Base-by-base conservation (phyloP, 2,113 vertebrate genomes). In the Tupaia chinensis region DNA sequence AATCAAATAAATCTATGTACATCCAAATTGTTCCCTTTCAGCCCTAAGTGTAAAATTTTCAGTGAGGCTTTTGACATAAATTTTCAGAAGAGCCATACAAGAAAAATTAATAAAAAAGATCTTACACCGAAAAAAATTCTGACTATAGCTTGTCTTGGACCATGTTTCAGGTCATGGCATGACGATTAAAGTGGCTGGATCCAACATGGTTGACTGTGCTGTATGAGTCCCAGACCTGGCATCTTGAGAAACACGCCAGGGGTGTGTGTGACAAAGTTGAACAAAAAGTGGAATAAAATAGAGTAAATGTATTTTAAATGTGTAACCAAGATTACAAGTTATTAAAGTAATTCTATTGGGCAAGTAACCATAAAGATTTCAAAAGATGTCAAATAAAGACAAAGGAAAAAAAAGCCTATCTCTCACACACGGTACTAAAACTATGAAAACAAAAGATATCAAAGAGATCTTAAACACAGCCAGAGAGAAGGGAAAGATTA, bases 41-140 rank as follows among this genome's bases (percentile, higher is more conserved):
- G 32, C 17, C 58, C 22, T n/a, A 91, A 44, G 12, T 70, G 14
- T 84, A 80, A 89, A 3, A 83, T 96, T n/a, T 93, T 76, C 27
- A 65, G 17, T 56, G 76, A 70, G 4, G 25, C 44, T 32, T 77
- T 84, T 72, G 81, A 56, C 17, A 89, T 74, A 77, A 14, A 68
- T 94, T 94, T 96, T 87, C 44, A 93, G 53, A 87, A 87, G 77
- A 44, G 73, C 54, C 74, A 91, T 94, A 72, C 34, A 70, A 11
- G 10, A 76, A 32, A 53, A 94, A 85, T 44, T 22, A 95, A 84
- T 22, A 56, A 23, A 63, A 81, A 1, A 0, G 3, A 91, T 94
- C 91, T 81, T 95, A 77, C 17, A 70, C 44, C 80, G 65, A 32
- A 70, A 88, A 84, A n/a, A 76, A 1, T 56, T 9, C 9, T 34